Evolutionary conservation across 2,797 vertebrate genomes (phyloP).

Genomic region (Falco berigora): DNA sequence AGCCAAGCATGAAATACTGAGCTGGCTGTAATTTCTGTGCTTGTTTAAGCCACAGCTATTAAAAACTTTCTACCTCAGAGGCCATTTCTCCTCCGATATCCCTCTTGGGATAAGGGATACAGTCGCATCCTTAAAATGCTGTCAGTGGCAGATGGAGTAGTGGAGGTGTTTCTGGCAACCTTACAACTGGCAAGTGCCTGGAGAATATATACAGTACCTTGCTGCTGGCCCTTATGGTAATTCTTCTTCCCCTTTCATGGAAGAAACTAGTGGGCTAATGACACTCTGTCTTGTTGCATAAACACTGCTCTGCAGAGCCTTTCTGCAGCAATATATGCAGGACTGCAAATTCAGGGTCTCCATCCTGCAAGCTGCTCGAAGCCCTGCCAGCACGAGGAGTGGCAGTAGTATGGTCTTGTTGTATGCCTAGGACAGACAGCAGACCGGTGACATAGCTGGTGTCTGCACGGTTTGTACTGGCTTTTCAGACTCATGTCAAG

Average conservation of each 20-base stretch:
- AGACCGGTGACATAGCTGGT: neutral
- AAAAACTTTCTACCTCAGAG: neutral
- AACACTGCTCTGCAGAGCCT: neutral
- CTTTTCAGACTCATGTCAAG: neutral
- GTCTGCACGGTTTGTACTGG: neutral
- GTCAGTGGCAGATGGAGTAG: neutral
- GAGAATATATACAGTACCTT: neutral
- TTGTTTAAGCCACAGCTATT: neutral
- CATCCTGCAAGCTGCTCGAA: neutral
- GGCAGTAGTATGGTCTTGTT: neutral
- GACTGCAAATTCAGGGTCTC: neutral
- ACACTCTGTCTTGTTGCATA: neutral
- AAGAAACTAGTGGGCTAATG: neutral
- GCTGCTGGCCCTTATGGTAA: neutral
- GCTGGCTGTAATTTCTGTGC: neutral
- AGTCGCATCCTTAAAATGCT: neutral
- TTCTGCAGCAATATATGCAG: neutral
- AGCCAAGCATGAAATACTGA: neutral
- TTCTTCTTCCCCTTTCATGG: neutral
- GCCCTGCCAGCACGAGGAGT: neutral
- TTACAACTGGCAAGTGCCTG: neutral
- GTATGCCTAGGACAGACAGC: neutral
- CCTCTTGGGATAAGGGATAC: neutral
- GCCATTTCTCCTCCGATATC: neutral
- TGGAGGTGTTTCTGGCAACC: conserved; percentile 1